Percentiles rank a stretch among this genome's conserved stretches.
Conservation (phyloP, 2,113 vertebrate species). For the Charina bottae region DNA sequence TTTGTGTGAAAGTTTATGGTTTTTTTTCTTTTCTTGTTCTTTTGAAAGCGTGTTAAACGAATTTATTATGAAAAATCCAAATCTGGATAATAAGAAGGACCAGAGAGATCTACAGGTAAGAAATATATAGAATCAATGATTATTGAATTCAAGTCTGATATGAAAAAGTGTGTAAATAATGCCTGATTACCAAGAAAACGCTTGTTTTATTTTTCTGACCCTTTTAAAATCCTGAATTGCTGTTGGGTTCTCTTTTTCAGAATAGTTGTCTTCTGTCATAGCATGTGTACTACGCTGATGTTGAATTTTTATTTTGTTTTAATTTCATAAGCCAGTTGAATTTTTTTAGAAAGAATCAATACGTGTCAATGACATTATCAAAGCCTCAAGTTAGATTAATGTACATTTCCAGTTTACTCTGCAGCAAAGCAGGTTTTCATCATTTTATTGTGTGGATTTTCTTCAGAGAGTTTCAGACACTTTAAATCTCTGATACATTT, state of each 20-base stretch:
- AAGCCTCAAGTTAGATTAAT: background rate
- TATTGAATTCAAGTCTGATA: background rate
- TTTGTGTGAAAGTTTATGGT: constrained; percentile 29
- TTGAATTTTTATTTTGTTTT: background rate
- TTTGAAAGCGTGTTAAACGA: constrained; percentile 91
- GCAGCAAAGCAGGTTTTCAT: background rate
- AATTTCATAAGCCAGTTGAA: background rate
- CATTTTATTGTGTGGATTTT: background rate
- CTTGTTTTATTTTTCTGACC: background rate
- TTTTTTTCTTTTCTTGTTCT: background rate
- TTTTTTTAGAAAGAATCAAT: background rate
- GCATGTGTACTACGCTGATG: background rate
- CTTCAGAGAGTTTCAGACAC: background rate
- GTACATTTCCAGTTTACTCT: background rate
- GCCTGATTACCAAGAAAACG: background rate
- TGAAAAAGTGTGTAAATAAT: background rate
- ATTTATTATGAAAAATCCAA: constrained; percentile 98
- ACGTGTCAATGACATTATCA: background rate
- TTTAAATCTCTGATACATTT: background rate
- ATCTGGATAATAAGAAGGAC: constrained; percentile 96
- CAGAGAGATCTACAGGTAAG: constrained; percentile 96
- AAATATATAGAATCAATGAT: background rate
- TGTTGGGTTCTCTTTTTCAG: background rate
- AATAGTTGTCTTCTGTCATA: background rate
- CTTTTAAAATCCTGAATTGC: background rate